Conservation (phyloP, 2,797 vertebrate genomes). For the Tenualosa thibaudeaui region DNA sequence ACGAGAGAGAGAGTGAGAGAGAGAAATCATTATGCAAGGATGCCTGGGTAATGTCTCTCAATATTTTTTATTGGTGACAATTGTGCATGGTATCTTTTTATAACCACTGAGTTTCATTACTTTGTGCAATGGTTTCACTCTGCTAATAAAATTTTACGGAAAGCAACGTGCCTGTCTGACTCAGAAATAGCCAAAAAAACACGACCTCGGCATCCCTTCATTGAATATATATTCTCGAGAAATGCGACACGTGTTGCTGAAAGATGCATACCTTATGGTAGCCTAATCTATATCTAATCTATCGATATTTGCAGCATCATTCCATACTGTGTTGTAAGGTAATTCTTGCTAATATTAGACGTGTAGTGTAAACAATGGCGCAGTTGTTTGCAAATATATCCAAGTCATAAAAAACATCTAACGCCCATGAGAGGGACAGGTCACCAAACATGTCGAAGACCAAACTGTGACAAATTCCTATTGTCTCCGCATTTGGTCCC, state of each 20-base stretch:
- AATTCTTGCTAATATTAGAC: too few relatives aligned
- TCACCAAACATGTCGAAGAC: conserved; percentile 68
- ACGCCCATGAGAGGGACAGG: conserved; percentile 54
- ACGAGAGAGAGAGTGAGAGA: too few relatives aligned
- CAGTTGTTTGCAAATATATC: conserved; percentile 48
- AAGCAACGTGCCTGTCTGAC: background rate
- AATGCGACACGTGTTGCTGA: background rate
- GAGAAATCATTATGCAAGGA: background rate
- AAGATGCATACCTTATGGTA: conserved; percentile 18
- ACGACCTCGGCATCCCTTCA: background rate
- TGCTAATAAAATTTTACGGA: background rate
- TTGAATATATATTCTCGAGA: background rate
- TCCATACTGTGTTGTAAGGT: conserved; percentile 41
- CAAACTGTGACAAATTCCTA: conserved; percentile 80
- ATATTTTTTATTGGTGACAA: background rate
- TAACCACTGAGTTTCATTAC: background rate
- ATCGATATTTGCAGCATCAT: conserved; percentile 24
- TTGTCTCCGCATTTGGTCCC: conserved; percentile 76
- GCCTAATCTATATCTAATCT: background rate
- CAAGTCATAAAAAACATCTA: conserved; percentile 40
- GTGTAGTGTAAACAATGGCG: conserved; percentile 36
- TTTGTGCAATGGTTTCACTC: background rate
- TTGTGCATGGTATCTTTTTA: background rate
- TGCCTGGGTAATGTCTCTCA: background rate
- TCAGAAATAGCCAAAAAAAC: background rate